These are phyloP conservation scores for Podocnemis expansa DNA, from an alignment of 2,113 vertebrate species.

Conservation along the genomic window DNA sequence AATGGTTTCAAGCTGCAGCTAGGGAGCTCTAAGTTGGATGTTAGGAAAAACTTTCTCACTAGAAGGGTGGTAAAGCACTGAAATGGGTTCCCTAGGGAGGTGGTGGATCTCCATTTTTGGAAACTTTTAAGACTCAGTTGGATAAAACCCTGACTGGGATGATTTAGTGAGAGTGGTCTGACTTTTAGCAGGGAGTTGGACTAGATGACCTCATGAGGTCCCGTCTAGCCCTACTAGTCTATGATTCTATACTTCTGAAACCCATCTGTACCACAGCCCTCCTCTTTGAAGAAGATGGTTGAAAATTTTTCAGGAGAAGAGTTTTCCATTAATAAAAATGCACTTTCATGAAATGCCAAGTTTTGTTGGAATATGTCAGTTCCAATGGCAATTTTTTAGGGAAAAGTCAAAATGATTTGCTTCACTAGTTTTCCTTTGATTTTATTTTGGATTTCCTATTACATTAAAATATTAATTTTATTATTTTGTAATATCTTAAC, in stretches of 20 bases:
- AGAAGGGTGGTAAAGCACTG: no score
- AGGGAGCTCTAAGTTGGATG: no score
- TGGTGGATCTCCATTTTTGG: no score
- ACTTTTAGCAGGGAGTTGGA: no score
- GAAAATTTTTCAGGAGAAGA: conserved; percentile 37
- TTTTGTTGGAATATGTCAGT: conserved; percentile 3
- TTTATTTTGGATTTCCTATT: conserved; percentile 56
- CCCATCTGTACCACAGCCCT: background rate
- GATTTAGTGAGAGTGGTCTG: no score
- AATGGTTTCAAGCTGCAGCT: no score
- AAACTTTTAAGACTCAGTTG: no score
- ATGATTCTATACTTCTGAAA: background rate
- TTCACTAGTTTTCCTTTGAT: background rate
- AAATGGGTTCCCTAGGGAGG: no score
- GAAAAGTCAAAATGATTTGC: conserved; percentile 42
- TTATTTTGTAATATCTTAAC: background rate
- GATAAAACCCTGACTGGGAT: no score
- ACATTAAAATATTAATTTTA: conserved; percentile 27
- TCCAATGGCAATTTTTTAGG: background rate
- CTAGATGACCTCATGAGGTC: no score
- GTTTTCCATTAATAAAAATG: conserved; percentile 24
- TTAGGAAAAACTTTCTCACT: no score
- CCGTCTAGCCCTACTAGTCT: no score
- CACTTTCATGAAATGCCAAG: conserved; percentile 39
- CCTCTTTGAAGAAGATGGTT: background rate